phyloP scores from a whole-genome alignment of 2,113 vertebrate genomes.

The Solea senegalensis region DNA sequence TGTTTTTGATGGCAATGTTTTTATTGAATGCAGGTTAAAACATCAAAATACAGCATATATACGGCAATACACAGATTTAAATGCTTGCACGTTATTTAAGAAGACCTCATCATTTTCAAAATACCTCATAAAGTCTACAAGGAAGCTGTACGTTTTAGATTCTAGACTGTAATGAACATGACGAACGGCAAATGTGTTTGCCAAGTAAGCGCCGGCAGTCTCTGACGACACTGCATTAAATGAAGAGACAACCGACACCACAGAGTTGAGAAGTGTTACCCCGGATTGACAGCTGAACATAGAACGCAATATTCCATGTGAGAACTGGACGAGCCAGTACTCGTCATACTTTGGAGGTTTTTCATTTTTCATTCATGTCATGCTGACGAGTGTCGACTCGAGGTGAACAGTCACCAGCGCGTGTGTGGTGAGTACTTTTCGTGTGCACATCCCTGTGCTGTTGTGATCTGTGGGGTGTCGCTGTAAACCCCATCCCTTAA shows the following conservation, averaged over 20 bases:
- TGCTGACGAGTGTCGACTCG: slow-evolving; percentile 30
- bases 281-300: slow-evolving; percentile 44
- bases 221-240: slow-evolving; percentile 1
- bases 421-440: slow-evolving; percentile 45
- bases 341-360: slow-evolving; percentile 43
- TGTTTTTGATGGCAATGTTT: background rate
- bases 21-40: background rate
- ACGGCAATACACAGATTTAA: no score
- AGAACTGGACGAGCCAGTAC: slow-evolving; percentile 22
- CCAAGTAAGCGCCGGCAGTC: slow-evolving; percentile 2
- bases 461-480: slow-evolving; percentile 58
- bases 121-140: background rate
- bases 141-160: no score
- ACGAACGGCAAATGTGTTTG: background rate
- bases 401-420: slow-evolving; percentile 52
- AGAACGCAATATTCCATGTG: slow-evolving; percentile 39
- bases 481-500: slow-evolving; percentile 57
- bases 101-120: background rate
- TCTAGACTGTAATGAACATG: no score
- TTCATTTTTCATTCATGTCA: slow-evolving; percentile 35
- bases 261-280: slow-evolving; percentile 31
- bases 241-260: slow-evolving; percentile 15
- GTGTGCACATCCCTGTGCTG: slow-evolving; percentile 17
- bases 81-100: background rate
- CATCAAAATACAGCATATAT: no score